Evolutionary conservation across 30 jellyfish, hydroid and myxozoan species (phyloP).

Genomic region (Turritopsis dohrnii): DNA sequence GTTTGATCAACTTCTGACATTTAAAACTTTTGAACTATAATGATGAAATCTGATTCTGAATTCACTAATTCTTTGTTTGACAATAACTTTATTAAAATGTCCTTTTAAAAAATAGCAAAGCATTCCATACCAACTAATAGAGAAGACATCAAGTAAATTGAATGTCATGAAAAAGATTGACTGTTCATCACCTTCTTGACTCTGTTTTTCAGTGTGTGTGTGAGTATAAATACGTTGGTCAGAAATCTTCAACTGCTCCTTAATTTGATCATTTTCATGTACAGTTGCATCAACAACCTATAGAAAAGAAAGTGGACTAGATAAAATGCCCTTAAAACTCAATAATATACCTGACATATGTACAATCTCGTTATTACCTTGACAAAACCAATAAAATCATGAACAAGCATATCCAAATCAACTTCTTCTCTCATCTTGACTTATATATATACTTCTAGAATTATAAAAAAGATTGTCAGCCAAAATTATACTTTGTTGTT

Average conservation of each 20-base stretch:
- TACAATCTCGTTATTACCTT: neutral
- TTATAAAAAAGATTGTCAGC: too few species aligned
- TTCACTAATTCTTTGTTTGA: too few species aligned
- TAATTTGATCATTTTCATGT: constrained; percentile 11
- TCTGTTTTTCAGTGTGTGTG: constrained; percentile 8
- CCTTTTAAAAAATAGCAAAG: too few species aligned
- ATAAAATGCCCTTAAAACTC: neutral
- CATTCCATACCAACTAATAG: too few species aligned
- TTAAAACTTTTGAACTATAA: neutral
- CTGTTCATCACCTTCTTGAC: constrained; percentile 12
- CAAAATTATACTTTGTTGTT: too few species aligned
- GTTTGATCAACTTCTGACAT: neutral
- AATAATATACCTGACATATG: too few species aligned
- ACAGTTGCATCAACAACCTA: constrained; percentile 22
- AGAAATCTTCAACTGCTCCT: constrained; percentile 13
- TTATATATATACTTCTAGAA: neutral
- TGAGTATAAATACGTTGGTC: constrained; percentile 16
- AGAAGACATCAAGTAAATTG: too few species aligned
- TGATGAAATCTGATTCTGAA: too few species aligned
- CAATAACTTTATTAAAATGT: too few species aligned
- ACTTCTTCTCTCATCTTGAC: neutral
- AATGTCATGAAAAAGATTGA: neutral
- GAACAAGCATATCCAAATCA: neutral
- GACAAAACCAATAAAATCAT: neutral
- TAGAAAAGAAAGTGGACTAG: neutral